These are phyloP conservation scores for Aeoliscus strigatus DNA, from an alignment of 2,797 vertebrate genomes.

Conservation along the genomic window DNA sequence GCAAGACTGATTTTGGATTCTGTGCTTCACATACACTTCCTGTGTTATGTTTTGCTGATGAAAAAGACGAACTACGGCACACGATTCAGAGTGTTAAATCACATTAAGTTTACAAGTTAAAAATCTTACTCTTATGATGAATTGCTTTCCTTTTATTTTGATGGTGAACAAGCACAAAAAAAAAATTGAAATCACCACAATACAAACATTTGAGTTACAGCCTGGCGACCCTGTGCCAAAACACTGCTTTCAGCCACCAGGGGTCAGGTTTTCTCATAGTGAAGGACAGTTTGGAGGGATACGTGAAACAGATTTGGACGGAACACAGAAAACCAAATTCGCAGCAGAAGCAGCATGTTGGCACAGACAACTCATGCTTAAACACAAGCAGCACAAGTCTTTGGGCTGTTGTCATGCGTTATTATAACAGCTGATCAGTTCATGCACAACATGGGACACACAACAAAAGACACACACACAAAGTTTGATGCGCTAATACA, in stretches of 20 bases:
- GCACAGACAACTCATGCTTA: conserved; percentile 3
- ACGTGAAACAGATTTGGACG: conserved; percentile 8
- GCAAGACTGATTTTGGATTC: too few species aligned
- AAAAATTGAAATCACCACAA: not conserved
- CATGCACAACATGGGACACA: conserved; percentile 40
- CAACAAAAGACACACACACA: conserved; percentile 17
- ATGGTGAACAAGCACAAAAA: not conserved
- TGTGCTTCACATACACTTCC: too few species aligned
- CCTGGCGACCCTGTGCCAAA: conserved; percentile 6
- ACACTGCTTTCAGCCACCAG: conserved; percentile 12
- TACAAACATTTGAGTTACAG: not conserved
- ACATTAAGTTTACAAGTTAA: too few species aligned
- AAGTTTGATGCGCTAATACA: conserved; percentile 10
- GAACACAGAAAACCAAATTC: conserved; percentile 8
- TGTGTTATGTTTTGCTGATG: not conserved
- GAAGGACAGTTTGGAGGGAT: conserved; percentile 1
- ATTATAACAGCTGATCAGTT: conserved; percentile 11
- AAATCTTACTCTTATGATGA: too few species aligned
- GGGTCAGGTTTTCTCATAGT: conserved; percentile 4
- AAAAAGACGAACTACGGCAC: too few species aligned
- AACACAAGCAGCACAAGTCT: conserved; percentile 3
- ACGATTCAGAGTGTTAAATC: too few species aligned
- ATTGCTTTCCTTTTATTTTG: not conserved
- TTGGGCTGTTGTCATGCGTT: conserved; percentile 11
- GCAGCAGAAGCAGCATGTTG: conserved; percentile 9